Base-by-base conservation (phyloP, 2,888 invertebrate genomes). In the Euproctis similis region DNA sequence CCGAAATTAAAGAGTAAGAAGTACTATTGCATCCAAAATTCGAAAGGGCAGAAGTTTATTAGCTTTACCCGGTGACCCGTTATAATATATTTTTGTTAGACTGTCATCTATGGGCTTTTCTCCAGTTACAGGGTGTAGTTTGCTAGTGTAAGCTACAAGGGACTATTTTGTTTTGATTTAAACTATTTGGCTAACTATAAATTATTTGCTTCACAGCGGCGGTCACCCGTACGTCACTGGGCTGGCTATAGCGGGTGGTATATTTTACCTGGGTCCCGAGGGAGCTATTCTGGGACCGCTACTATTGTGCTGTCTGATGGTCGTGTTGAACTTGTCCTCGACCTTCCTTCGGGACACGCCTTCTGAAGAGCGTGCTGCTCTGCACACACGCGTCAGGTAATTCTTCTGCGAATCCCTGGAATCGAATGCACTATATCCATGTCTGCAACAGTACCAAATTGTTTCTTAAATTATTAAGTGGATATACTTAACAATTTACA, bases 141-240 rank as follows among this genome's bases (percentile, higher is more conserved):
- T n/a, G n/a, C n/a, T n/a, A n/a, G n/a, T n/a, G n/a, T n/a, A n/a
- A n/a, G n/a, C n/a, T n/a, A n/a, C n/a, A n/a, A n/a, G n/a, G n/a
- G n/a, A n/a, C n/a, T n/a, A n/a, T n/a, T n/a, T n/a, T n/a, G n/a
- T n/a, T n/a, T n/a, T n/a, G n/a, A n/a, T n/a, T n/a, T n/a, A n/a
- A n/a, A n/a, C n/a, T n/a, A n/a, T n/a, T n/a, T n/a, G n/a, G n/a
- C n/a, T n/a, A n/a, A n/a, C n/a, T n/a, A n/a, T n/a, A n/a, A n/a
- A n/a, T n/a, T n/a, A n/a, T 20, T 21, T 6, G 2, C 6, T 4
- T 21, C 11, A 2, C 53, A 95, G 96, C 31, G 93, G 94, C 11
- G 96, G 97, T 2, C 98, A 98, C 82, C 98, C 98, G 0, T 98
- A 98, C 80, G 88, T 98, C 39, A 98, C 98, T 5, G 98, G 97